These are phyloP conservation scores for Melipona quadrifasciata DNA, from an alignment of 1,140 invertebrate species.

Conservation along the genomic window DNA sequence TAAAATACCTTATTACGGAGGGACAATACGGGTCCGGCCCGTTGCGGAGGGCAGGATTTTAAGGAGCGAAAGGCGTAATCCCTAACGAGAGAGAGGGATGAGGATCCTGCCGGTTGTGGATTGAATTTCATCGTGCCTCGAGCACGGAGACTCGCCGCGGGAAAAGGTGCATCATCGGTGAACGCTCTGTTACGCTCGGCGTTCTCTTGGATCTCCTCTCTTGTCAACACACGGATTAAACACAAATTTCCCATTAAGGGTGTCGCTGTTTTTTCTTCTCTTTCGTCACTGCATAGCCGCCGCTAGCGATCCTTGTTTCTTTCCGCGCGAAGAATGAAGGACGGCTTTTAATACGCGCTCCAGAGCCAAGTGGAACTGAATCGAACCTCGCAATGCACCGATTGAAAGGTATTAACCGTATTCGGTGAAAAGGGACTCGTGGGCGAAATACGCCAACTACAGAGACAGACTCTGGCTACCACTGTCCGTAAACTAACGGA, in stretches of 20 bases:
- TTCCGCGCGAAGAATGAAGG: not conserved
- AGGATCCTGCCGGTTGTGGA: constrained; percentile 36
- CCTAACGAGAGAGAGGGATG: constrained; percentile 42
- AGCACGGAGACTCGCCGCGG: constrained; percentile 39
- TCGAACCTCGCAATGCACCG: not conserved
- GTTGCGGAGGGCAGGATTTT: constrained; percentile 52
- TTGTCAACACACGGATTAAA: constrained; percentile 59
- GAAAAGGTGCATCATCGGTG: constrained; percentile 44
- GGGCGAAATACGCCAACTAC: not conserved
- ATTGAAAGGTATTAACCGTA: constrained; percentile 5
- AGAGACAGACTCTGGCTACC: not conserved
- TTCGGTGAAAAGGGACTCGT: not conserved
- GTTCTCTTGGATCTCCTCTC: constrained; percentile 29
- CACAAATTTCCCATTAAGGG: constrained; percentile 65
- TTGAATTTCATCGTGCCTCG: constrained; percentile 50
- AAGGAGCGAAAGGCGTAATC: constrained; percentile 54
- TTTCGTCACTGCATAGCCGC: not conserved
- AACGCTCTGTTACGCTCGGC: constrained; percentile 37
- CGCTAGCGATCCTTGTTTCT: not conserved
- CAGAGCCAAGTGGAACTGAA: not conserved
- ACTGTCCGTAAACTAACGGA: not conserved
- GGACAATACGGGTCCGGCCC: constrained; percentile 65
- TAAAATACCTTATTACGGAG: constrained; percentile 78
- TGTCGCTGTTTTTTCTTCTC: constrained; percentile 32
- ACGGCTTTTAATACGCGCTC: constrained; percentile 25